Conservation (phyloP, 2,113 vertebrate species). For the Tychaedon coryphoeus region DNA sequence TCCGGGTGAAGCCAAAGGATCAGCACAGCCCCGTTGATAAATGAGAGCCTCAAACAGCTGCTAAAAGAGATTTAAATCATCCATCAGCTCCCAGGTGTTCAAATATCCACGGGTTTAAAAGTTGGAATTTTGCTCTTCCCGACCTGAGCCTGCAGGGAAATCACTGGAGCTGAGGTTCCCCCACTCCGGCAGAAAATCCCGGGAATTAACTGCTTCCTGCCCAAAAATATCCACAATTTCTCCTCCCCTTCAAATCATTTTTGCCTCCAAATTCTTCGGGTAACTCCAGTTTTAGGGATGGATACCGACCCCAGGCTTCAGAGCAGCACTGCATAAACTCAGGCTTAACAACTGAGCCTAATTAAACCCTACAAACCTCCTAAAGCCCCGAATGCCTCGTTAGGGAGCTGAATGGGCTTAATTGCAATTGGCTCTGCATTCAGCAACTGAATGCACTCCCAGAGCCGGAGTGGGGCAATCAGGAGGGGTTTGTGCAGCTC, state of each 20-base stretch:
- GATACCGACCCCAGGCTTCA: not conserved
- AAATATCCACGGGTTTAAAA: not conserved
- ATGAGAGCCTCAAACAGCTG: rapidly evolving
- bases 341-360: not conserved
- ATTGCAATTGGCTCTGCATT: not conserved
- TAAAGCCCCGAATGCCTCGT: not conserved
- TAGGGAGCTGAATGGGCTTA: not conserved
- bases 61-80: not conserved
- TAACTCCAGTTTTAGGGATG: not conserved
- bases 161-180: not conserved
- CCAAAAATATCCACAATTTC: rapidly evolving
- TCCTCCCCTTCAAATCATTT: rapidly evolving
- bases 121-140: not conserved
- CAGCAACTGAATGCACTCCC: not conserved
- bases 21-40: not conserved
- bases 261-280: not conserved
- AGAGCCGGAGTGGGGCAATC: not conserved
- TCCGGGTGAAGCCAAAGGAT: not conserved
- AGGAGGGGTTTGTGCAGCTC: not conserved
- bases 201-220: not conserved
- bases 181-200: not conserved
- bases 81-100: not conserved
- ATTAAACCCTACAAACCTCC: not conserved
- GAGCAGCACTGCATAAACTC: not conserved
- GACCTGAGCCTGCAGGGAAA: not conserved